A percentile compares a stretch with the other conserved stretches of the same genome.
phyloP scores from a whole-genome alignment of 2,888 invertebrate species.

The Fissipunctia ypsillon region DNA sequence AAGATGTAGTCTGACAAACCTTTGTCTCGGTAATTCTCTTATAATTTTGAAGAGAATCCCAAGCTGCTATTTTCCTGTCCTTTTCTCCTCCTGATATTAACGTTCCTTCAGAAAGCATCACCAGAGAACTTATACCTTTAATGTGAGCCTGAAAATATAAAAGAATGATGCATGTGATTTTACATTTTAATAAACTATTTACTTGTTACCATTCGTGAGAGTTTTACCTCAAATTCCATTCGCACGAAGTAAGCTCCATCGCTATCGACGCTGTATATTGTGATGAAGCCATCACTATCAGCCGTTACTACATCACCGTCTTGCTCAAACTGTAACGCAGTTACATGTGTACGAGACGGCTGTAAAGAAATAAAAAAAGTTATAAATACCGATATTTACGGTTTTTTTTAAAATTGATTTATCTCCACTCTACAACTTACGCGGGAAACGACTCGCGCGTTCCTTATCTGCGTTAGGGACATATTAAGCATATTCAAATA shows the following conservation, averaged over 20 bases:
- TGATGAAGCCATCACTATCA: slow-evolving; percentile 97
- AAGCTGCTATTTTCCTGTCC: slow-evolving; percentile 97
- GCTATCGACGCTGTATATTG: slow-evolving; percentile 96
- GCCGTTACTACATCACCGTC: slow-evolving; percentile 98
- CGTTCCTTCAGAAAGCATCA: slow-evolving; percentile 97
- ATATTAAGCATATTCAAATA: slow-evolving; percentile 44
- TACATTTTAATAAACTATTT: no score
- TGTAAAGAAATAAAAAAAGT: slow-evolving; percentile 75
- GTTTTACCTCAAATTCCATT: slow-evolving; percentile 95
- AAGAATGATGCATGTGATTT: background rate
- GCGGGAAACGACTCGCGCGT: slow-evolving; percentile 44
- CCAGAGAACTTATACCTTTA: slow-evolving; percentile 96
- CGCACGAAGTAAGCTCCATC: slow-evolving; percentile 97
- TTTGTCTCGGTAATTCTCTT: slow-evolving; percentile 97
- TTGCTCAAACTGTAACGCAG: slow-evolving; percentile 96
- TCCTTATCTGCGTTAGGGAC: slow-evolving; percentile 38
- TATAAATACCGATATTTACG: slow-evolving; percentile 20
- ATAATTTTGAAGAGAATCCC: slow-evolving; percentile 97
- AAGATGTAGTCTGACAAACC: slow-evolving; percentile 82
- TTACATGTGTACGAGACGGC: slow-evolving; percentile 96
- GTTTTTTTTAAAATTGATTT: slow-evolving; percentile 18
- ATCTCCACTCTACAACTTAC: slow-evolving; percentile 48
- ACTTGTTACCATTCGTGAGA: no score
- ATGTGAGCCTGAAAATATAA: slow-evolving; percentile 92
- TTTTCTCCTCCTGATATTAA: slow-evolving; percentile 97